Conservation (phyloP, 2,113 vertebrate genomes). For the Micronisus gabar region DNA sequence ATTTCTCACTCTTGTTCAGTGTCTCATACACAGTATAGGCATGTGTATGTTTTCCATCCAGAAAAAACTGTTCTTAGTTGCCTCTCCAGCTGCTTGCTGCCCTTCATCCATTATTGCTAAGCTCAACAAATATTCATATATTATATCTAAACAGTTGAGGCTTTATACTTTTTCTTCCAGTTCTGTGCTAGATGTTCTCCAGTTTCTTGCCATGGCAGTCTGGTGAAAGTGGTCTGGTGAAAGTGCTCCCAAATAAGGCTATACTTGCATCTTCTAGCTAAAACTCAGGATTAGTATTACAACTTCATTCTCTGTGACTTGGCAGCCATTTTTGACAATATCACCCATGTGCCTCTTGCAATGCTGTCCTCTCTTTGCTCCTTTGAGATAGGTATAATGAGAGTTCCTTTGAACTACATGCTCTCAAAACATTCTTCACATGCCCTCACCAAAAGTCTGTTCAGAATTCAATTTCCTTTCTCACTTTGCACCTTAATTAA, state of each 20-base stretch:
- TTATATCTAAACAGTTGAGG: not conserved
- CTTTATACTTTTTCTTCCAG: not conserved
- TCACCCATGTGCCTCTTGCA: not conserved
- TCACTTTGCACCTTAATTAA: not conserved
- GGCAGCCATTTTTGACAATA: not conserved
- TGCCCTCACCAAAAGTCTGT: not conserved
- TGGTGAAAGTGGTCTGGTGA: not conserved
- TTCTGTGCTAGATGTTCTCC: not conserved
- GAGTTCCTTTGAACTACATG: not conserved
- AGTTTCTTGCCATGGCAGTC: not conserved
- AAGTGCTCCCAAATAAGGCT: not conserved
- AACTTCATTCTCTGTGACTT: not conserved
- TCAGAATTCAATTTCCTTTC: not conserved
- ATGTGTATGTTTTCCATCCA: not conserved
- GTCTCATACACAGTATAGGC: not conserved
- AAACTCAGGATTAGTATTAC: not conserved
- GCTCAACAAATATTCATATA: not conserved
- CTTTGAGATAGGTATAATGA: not conserved
- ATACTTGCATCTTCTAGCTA: not conserved
- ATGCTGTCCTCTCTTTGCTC: not conserved
- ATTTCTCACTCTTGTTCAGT: not conserved
- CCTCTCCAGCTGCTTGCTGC: not conserved
- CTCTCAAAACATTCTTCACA: not conserved
- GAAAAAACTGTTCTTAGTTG: not conserved
- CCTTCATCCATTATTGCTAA: not conserved